Conservation (phyloP, 1,140 invertebrate genomes). For the Pseudomyrmex flavicornis region DNA sequence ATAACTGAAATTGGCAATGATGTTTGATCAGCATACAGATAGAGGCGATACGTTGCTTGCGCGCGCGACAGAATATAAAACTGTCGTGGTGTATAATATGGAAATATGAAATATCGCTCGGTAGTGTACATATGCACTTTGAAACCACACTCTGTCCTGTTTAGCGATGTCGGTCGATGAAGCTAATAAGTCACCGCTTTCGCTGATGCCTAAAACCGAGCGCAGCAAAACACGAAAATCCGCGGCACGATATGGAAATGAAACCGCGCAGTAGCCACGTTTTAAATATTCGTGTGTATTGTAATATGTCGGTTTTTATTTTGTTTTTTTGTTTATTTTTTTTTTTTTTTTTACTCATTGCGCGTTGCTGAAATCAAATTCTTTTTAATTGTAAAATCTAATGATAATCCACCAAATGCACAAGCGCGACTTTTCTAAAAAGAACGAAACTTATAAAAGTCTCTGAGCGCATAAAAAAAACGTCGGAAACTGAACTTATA, state of each 20-base stretch:
- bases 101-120: constrained; percentile 5
- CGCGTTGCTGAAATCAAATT: too few species aligned
- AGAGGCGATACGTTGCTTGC: constrained; percentile 11
- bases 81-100: neutral
- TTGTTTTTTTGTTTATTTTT: neutral
- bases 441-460: neutral
- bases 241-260: constrained; percentile 11
- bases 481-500: neutral
- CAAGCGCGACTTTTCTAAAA: too few species aligned
- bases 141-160: neutral
- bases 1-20: constrained; percentile 40
- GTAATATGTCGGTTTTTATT: neutral
- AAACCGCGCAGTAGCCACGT: neutral
- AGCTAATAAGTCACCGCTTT: constrained; percentile 20
- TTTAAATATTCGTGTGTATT: constrained; percentile 10
- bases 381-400: too few species aligned
- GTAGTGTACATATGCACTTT: neutral
- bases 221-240: constrained; percentile 1
- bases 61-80: constrained; percentile 24
- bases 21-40: constrained; percentile 42
- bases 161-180: neutral
- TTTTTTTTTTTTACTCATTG: neutral
- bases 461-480: neutral
- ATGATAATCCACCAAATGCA: too few species aligned
- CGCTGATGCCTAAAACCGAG: neutral